phyloP scores from a whole-genome alignment of 2,113 vertebrate species.

The Tachysurus vachellii region DNA sequence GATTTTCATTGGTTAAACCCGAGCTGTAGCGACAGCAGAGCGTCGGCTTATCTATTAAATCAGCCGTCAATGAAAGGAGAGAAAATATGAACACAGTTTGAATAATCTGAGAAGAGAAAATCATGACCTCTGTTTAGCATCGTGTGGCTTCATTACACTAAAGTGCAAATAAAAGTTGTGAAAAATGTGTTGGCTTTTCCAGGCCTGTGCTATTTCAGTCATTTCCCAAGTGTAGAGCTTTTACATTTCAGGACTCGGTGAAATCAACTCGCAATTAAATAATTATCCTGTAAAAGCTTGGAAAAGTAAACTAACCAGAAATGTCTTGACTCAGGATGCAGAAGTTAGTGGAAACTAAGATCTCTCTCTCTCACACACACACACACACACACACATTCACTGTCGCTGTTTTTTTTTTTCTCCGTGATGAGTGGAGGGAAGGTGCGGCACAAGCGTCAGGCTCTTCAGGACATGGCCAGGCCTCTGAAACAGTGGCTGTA shows the following conservation, averaged over 20 bases:
- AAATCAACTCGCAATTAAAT: constrained; percentile 11
- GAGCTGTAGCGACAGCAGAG: background rate
- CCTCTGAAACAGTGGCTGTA: constrained; percentile 98
- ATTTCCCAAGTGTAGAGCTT: background rate
- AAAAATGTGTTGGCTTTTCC: background rate
- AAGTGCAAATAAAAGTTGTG: background rate
- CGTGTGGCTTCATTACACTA: background rate
- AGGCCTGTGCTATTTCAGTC: background rate
- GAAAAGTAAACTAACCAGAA: background rate
- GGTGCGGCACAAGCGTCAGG: constrained; percentile 93
- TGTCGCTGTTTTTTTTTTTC: background rate
- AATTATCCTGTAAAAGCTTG: constrained; percentile 3
- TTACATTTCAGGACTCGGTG: background rate
- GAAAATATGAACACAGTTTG: background rate
- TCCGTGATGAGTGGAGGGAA: constrained; percentile 79
- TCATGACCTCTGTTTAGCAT: background rate
- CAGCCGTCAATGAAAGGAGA: background rate
- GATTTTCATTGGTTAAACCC: background rate
- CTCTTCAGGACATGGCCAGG: constrained; percentile 93
- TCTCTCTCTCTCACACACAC: constrained; percentile 3
- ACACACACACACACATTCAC: too few relatives aligned
- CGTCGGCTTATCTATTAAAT: background rate
- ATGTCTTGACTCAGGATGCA: background rate
- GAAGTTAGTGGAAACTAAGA: background rate
- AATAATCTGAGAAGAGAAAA: background rate